phyloP scores from a whole-genome alignment of 2,113 vertebrate species.

The Nothoprocta perdicaria region DNA sequence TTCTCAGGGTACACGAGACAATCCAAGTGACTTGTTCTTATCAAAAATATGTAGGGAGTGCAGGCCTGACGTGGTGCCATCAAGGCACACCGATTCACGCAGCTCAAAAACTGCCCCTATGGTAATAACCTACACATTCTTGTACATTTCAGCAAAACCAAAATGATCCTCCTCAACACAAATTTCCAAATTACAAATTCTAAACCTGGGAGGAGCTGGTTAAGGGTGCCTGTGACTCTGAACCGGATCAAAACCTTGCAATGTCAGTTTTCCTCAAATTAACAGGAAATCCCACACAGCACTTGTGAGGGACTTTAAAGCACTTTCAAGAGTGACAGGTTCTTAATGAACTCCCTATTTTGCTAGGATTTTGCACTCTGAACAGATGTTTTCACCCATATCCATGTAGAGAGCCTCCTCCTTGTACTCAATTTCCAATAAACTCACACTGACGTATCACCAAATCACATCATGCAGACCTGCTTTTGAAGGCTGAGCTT shows the following conservation, averaged over 20 bases:
- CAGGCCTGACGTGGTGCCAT: neutral
- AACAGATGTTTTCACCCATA: neutral
- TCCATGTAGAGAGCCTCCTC: neutral
- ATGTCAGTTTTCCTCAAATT: neutral
- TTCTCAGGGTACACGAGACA: neutral
- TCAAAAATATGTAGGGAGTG: neutral
- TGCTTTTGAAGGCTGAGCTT: neutral
- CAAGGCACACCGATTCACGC: rapidly evolving
- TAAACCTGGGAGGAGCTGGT: neutral
- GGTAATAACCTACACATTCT: neutral
- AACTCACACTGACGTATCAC: neutral
- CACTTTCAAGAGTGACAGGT: neutral
- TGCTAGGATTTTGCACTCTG: neutral
- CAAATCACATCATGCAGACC: neutral
- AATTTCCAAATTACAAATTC: neutral
- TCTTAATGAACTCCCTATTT: neutral
- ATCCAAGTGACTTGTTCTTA: neutral
- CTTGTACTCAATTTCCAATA: neutral
- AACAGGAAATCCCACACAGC: neutral
- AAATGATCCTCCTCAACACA: neutral
- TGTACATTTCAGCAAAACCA: neutral
- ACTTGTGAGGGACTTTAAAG: neutral
- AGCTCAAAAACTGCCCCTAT: neutral
- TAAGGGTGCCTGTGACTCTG: neutral
- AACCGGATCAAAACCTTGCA: neutral